phyloP scores from a whole-genome alignment of 1,140 invertebrate species.

The Thaumetopoea pityocampa region DNA sequence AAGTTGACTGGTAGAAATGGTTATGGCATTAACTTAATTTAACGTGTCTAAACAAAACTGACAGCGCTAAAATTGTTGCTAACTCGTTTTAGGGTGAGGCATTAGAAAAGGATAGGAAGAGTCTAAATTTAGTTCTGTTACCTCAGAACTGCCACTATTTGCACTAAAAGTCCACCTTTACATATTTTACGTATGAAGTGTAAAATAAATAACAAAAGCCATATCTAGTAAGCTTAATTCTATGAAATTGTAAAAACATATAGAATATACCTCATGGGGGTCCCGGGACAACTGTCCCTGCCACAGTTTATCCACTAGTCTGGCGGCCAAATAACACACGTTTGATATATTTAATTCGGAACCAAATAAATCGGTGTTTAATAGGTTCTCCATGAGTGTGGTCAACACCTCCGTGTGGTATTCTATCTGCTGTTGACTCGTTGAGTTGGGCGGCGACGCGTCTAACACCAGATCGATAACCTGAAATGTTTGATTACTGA shows the following conservation, averaged over 20 bases:
- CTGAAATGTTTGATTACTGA: slow-evolving; percentile 40
- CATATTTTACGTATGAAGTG: no score
- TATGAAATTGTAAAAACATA: slow-evolving; percentile 1
- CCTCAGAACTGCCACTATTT: no score
- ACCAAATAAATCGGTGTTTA: slow-evolving; percentile 92
- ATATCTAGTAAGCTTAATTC: background rate
- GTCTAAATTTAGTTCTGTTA: no score
- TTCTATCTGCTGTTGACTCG: slow-evolving; percentile 86
- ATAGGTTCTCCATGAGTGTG: slow-evolving; percentile 94
- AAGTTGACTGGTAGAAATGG: no score
- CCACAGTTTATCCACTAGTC: slow-evolving; percentile 98
- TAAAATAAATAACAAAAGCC: background rate
- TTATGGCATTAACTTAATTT: no score
- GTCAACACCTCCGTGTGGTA: slow-evolving; percentile 96
- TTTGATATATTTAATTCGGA: slow-evolving; percentile 91
- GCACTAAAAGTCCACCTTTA: no score
- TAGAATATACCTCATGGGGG: slow-evolving; percentile 84
- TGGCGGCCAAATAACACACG: slow-evolving; percentile 94
- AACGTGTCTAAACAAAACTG: no score
- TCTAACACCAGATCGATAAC: slow-evolving; percentile 93
- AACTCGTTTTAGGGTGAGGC: no score
- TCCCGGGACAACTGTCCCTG: slow-evolving; percentile 92
- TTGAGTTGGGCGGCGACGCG: slow-evolving; percentile 88
- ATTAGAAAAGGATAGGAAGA: no score
- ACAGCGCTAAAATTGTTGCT: no score